A percentile compares a stretch with the other conserved stretches of the same genome.
Conservation (phyloP, 2,888 invertebrate genomes). For the Thereva unica region DNA sequence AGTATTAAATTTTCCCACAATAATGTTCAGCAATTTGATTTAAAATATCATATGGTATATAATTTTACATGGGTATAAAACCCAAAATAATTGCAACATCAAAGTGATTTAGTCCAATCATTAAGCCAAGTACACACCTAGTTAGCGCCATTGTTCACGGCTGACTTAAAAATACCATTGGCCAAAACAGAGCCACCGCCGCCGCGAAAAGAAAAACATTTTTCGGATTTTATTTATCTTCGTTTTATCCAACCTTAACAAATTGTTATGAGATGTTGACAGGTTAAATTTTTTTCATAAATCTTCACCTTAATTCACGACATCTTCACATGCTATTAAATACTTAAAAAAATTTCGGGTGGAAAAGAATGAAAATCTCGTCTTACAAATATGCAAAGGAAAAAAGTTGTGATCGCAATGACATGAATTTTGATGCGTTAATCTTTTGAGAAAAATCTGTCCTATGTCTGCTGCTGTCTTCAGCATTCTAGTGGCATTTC, state of each 20-base stretch:
- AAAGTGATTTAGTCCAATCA: slow-evolving; percentile 22
- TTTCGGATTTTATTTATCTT: slow-evolving; percentile 16
- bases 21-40: too few relatives aligned
- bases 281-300: slow-evolving; percentile 30
- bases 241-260: slow-evolving; percentile 16
- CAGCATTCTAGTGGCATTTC: slow-evolving; percentile 24
- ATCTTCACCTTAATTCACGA: slow-evolving; percentile 19
- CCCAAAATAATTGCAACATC: background rate
- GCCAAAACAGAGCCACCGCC: too few relatives aligned
- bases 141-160: slow-evolving; percentile 29
- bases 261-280: slow-evolving; percentile 33
- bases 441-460: slow-evolving; percentile 23
- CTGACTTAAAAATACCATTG: background rate
- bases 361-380: background rate
- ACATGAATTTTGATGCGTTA: slow-evolving; percentile 29
- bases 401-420: slow-evolving; percentile 13
- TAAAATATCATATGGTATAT: too few relatives aligned
- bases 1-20: too few relatives aligned
- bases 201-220: slow-evolving; percentile 14
- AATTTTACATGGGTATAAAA: too few relatives aligned
- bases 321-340: background rate
- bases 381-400: background rate
- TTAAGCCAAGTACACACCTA: slow-evolving; percentile 6
- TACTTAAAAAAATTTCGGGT: background rate
- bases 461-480: slow-evolving; percentile 16